Evolutionary conservation across 2,888 invertebrate species (phyloP).

Genomic region (Calliopum simillimum): DNA sequence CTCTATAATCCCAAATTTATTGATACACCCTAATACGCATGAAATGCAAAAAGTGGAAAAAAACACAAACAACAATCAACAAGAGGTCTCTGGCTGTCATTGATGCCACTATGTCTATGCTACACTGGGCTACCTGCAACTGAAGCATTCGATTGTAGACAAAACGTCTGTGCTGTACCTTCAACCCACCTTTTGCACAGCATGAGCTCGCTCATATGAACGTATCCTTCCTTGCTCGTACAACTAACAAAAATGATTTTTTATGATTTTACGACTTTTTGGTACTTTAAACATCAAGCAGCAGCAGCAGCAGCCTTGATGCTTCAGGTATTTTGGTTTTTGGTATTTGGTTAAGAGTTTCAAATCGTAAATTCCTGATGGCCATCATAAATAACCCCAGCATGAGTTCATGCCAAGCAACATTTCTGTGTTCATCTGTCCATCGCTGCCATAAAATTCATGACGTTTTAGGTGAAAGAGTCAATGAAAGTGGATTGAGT

Average conservation of each 20-base stretch:
- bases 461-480: constrained; percentile 44
- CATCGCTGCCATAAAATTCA: constrained; percentile 39
- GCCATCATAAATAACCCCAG: constrained; percentile 60
- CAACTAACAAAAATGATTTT: constrained; percentile 35
- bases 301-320: neutral
- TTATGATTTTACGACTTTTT: constrained; percentile 53
- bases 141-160: constrained; percentile 22
- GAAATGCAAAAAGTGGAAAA: neutral
- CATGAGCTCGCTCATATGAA: constrained; percentile 46
- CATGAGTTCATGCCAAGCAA: constrained; percentile 33
- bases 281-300: constrained; percentile 2
- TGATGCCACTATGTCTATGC: constrained; percentile 22
- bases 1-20: no score
- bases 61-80: neutral
- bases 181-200: constrained; percentile 51
- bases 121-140: constrained; percentile 20
- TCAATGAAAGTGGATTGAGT: constrained; percentile 44
- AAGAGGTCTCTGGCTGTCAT: neutral
- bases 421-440: constrained; percentile 12
- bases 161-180: constrained; percentile 23
- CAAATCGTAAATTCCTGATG: constrained; percentile 62
- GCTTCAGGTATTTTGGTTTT: constrained; percentile 20
- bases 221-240: neutral
- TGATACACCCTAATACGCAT: neutral
- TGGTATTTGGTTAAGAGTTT: constrained; percentile 20